Conservation (phyloP, 2,888 invertebrate species). For the Steinernema hermaphroditum region DNA sequence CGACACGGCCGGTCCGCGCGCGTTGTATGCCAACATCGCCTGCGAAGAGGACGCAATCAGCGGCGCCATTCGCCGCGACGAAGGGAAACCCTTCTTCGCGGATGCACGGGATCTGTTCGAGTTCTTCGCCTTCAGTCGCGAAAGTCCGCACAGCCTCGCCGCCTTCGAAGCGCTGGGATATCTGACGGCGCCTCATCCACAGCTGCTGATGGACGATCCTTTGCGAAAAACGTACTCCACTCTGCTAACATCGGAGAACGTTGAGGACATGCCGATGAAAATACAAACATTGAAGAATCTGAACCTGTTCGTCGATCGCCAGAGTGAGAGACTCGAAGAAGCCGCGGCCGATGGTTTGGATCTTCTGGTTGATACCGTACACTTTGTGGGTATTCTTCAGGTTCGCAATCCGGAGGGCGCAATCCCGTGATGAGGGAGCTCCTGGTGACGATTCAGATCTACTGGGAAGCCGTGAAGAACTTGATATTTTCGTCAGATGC, state of each 20-base stretch:
- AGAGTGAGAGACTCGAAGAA: neutral
- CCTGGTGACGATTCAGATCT: neutral
- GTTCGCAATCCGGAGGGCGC: neutral
- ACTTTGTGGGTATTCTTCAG: neutral
- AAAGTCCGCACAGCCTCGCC: neutral
- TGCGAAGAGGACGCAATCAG: neutral
- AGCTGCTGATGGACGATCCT: neutral
- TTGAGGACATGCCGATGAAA: neutral
- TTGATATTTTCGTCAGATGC: neutral
- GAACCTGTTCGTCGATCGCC: slow-evolving; percentile 5
- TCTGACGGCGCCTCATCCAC: neutral
- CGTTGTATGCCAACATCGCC: neutral
- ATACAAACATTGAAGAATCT: neutral
- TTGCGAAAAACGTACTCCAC: neutral
- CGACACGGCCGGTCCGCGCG: neutral
- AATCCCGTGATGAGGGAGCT: neutral
- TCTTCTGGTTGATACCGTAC: too few species aligned
- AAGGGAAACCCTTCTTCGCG: neutral
- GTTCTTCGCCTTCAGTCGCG: neutral
- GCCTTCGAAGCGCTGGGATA: slow-evolving; percentile 7
- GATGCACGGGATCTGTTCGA: neutral
- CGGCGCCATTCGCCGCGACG: neutral
- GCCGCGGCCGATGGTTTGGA: too few species aligned
- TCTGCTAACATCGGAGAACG: neutral
- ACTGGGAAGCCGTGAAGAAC: neutral